Percentiles rank a stretch among this genome's conserved stretches.
Evolutionary conservation across 2,797 vertebrate genomes (phyloP).

Genomic region (Australoheros facetus): DNA sequence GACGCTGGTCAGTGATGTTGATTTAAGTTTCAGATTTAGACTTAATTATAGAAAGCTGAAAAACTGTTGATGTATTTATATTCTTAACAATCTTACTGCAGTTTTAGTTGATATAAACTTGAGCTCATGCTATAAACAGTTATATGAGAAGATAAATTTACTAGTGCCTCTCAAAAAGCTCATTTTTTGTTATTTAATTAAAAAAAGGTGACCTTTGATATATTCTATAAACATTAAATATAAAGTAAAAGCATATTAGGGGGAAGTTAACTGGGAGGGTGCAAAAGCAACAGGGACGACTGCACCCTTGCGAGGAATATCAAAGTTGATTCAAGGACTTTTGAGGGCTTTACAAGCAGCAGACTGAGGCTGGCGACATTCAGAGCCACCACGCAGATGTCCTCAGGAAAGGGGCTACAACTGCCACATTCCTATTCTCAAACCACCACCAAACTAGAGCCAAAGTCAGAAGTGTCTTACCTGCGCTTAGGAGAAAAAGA

Average conservation of each 20-base stretch:
- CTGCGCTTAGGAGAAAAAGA: background rate
- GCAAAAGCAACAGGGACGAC: background rate
- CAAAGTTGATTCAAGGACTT: background rate
- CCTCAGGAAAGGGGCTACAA: background rate
- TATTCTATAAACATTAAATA: background rate
- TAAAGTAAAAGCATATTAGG: background rate
- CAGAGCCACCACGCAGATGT: background rate
- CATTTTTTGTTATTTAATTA: background rate
- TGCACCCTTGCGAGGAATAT: background rate
- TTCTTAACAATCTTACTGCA: background rate
- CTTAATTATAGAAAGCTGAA: background rate
- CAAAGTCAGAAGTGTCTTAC: no score
- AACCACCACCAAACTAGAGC: no score
- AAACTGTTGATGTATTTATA: background rate
- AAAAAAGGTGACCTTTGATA: background rate
- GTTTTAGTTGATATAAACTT: background rate
- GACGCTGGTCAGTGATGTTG: conserved; percentile 1
- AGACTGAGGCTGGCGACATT: background rate
- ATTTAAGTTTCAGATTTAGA: background rate
- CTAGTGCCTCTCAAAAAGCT: no score
- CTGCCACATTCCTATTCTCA: no score
- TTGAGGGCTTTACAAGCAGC: background rate
- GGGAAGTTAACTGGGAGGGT: background rate
- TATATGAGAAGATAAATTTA: background rate
- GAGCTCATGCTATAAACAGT: background rate